A percentile compares a stretch with the other conserved stretches of the same genome.
Conservation (phyloP, 2,888 invertebrate species). For the Eilema depressum region DNA sequence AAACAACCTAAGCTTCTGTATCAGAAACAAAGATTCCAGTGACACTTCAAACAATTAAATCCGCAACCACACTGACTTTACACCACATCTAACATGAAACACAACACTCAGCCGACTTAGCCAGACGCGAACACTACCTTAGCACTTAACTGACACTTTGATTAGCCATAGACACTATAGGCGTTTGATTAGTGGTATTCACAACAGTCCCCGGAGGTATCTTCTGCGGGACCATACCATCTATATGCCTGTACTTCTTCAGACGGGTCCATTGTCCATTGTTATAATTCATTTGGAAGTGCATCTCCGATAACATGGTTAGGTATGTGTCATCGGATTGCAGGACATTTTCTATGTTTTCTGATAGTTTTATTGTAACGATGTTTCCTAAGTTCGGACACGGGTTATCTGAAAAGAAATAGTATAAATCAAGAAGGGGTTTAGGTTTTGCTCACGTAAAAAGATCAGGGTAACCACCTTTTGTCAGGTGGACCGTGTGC, state of each 20-base stretch:
- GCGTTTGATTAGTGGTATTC: constrained; percentile 76
- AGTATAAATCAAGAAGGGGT: too few species aligned
- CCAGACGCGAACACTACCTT: constrained; percentile 11
- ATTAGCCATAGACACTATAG: constrained; percentile 79
- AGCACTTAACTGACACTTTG: constrained; percentile 75
- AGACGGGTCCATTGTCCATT: constrained; percentile 98
- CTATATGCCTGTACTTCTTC: constrained; percentile 94
- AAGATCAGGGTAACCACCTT: too few species aligned
- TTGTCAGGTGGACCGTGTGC: too few species aligned
- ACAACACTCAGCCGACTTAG: not conserved
- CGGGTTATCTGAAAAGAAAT: constrained; percentile 92
- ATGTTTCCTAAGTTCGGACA: constrained; percentile 99
- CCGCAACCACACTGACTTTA: not conserved
- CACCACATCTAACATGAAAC: not conserved
- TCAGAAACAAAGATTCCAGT: not conserved
- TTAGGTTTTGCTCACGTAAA: too few species aligned
- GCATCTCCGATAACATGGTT: constrained; percentile 95
- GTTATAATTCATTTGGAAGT: constrained; percentile 99
- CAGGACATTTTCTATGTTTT: constrained; percentile 95
- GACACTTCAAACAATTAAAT: not conserved
- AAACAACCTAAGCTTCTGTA: too few species aligned
- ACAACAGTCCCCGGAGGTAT: constrained; percentile 80
- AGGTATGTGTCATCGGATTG: constrained; percentile 94
- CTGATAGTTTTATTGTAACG: constrained; percentile 97
- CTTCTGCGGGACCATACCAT: constrained; percentile 83